phyloP scores from a whole-genome alignment of 2,113 vertebrate genomes.

The Gadus chalcogrammus region DNA sequence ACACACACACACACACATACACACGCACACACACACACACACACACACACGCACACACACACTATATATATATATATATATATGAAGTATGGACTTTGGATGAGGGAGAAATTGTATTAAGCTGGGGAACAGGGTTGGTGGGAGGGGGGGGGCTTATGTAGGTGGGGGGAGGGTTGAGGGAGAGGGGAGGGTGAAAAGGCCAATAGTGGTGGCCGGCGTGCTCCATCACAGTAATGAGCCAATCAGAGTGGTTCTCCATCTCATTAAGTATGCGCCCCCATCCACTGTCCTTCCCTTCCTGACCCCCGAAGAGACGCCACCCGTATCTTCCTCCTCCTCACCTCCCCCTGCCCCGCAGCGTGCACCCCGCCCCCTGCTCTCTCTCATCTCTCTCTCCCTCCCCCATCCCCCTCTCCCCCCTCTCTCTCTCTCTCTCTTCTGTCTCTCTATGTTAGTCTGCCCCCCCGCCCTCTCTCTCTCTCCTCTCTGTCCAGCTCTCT shows the following conservation, averaged over 20 bases:
- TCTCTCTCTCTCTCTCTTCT: not conserved
- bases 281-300: slow-evolving; percentile 56
- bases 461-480: not conserved
- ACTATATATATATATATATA: not conserved
- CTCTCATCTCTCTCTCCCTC: too few relatives aligned
- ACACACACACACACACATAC: too few relatives aligned
- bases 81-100: slow-evolving; percentile 1
- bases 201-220: slow-evolving; percentile 57
- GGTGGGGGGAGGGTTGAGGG: slow-evolving; percentile 9
- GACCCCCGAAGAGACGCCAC: slow-evolving; percentile 59
- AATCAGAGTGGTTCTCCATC: slow-evolving; percentile 72
- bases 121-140: not conserved
- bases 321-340: slow-evolving; percentile 42
- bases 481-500: too few relatives aligned
- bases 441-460: slow-evolving; percentile 4
- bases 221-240: slow-evolving; percentile 74
- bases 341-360: slow-evolving; percentile 15
- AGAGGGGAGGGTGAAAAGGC: slow-evolving; percentile 50
- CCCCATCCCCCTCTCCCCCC: too few relatives aligned
- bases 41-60: too few relatives aligned
- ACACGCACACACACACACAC: slow-evolving; percentile 1
- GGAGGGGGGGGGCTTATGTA: slow-evolving; percentile 42
- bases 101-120: not conserved
- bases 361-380: slow-evolving; percentile 13
- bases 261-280: slow-evolving; percentile 63